Conservation (phyloP, 2,888 invertebrate genomes). For the Teleiodes luculella region DNA sequence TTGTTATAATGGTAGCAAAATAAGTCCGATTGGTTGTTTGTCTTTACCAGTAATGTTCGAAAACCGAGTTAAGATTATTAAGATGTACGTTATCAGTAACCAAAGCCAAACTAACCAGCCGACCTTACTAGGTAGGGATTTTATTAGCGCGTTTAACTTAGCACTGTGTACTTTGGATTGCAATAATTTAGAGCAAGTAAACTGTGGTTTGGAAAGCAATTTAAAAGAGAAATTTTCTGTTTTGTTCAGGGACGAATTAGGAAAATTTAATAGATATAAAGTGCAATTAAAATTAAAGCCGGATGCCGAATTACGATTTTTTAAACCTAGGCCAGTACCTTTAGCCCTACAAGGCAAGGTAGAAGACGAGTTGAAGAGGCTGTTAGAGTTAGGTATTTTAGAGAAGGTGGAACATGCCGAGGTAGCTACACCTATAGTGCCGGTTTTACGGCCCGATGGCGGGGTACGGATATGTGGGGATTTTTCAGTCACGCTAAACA, state of each 20-base stretch:
- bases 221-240: slow-evolving; percentile 10
- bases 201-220: background rate
- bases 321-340: slow-evolving; percentile 20
- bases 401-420: slow-evolving; percentile 19
- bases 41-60: slow-evolving; percentile 12
- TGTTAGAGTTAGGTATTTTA: slow-evolving; percentile 20
- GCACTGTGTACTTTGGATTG: slow-evolving; percentile 13
- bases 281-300: slow-evolving; percentile 18
- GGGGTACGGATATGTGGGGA: slow-evolving; percentile 19
- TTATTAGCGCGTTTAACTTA: slow-evolving; percentile 17
- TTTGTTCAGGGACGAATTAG: slow-evolving; percentile 18
- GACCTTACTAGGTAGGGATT: slow-evolving; percentile 15
- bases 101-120: background rate
- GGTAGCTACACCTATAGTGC: slow-evolving; percentile 20
- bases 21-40: slow-evolving; percentile 13
- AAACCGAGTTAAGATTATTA: background rate
- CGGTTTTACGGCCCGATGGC: slow-evolving; percentile 19
- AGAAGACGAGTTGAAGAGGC: slow-evolving; percentile 18
- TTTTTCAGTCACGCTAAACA: slow-evolving; percentile 23
- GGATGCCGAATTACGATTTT: slow-evolving; percentile 17
- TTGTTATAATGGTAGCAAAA: slow-evolving; percentile 13
- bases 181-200: slow-evolving; percentile 6
- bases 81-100: slow-evolving; percentile 9
- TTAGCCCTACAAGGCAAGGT: slow-evolving; percentile 21
- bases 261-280: slow-evolving; percentile 20